A percentile compares a stretch with the other conserved stretches of the same genome.
Evolutionary conservation across 2,797 vertebrate genomes (phyloP).

Genomic region (Premnoplex brunnescens): DNA sequence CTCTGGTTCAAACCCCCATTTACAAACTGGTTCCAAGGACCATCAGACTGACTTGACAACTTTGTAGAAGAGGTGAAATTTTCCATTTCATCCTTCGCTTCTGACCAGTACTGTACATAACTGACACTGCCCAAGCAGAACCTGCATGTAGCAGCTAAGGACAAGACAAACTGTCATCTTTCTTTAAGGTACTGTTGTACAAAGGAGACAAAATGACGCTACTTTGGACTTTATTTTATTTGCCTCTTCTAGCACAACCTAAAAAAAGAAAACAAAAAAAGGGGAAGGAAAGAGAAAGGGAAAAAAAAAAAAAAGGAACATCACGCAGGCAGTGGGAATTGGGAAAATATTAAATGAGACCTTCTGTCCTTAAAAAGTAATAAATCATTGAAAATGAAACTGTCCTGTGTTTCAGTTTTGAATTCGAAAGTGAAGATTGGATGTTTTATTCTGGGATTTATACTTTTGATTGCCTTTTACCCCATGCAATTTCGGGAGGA

Average conservation of each 20-base stretch:
- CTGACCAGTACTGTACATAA: constrained; percentile 81
- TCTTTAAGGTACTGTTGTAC: constrained; percentile 79
- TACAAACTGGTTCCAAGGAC: constrained; percentile 92
- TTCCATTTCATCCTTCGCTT: constrained; percentile 67
- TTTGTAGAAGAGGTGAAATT: constrained; percentile 85
- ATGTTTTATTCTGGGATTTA: constrained; percentile 66
- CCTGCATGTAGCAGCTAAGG: constrained; percentile 87
- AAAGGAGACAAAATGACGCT: constrained; percentile 71
- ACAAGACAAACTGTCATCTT: constrained; percentile 79
- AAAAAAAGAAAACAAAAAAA: background rate
- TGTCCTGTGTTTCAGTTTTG: constrained; percentile 70
- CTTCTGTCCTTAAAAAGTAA: constrained; percentile 66
- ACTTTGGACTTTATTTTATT: constrained; percentile 78
- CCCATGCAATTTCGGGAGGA: constrained; percentile 56
- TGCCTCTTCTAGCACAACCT: constrained; percentile 77
- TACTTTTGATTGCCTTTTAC: constrained; percentile 50
- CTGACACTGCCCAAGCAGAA: constrained; percentile 82
- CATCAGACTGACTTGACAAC: constrained; percentile 96
- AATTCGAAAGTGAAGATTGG: constrained; percentile 70
- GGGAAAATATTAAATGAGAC: constrained; percentile 63
- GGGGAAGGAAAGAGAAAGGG: background rate
- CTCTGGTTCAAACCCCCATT: constrained; percentile 82
- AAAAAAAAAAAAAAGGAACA: background rate
- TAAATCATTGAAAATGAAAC: constrained; percentile 74
- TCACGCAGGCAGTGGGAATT: constrained; percentile 60